Evolutionary conservation across 2,113 vertebrate species (phyloP), one percentile per base, ranked within the genome.

Genomic region (Enhydra lutris): DNA sequence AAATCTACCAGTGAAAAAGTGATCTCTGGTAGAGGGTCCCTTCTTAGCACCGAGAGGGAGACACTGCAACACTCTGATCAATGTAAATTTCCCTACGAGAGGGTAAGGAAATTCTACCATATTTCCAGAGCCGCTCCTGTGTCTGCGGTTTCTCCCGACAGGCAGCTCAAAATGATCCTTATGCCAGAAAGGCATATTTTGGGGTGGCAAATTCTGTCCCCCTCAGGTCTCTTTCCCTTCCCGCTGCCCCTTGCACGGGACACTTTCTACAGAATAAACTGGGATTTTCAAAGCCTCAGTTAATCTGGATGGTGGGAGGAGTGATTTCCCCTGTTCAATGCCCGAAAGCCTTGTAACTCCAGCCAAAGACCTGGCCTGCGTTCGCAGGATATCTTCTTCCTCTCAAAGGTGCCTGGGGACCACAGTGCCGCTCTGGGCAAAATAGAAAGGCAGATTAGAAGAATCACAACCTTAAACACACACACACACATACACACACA

Each of bases 361-460:
- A 59, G 67, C 79, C 47, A 79, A 84, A 34, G 52, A 76, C 42
- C 79, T 81, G 57, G 73, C 15, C 80, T 67, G 45, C n/a, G 89
- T n/a, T 36, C 73, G 59, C 76, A 65, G 71, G 57, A 57, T 34
- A 50, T 71, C 95, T 94, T 92, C 61, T 93, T 17, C 29, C 57
- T 57, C 24, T 91, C 82, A 74, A 94, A 89, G 47, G 90, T 91
- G 59, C 29, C 81, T 94, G 36, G 61, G 78, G 97, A 85, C 50
- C 31, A 83, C 52, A 94, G 36, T 81, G 42, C 94, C 55, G 97
- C 59, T 69, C 81, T 63, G 82, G 96, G 97, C 94, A 97, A 97
- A 97, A 93, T 91, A 50, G 95, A 94, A 95, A 94, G 45, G 63
- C 87, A 94, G 90, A 96, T 96, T 94, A 97, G 97, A 76, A 98